These are phyloP conservation scores for Salvator merianae DNA, from an alignment of 2,113 vertebrate species.

Conservation along the genomic window DNA sequence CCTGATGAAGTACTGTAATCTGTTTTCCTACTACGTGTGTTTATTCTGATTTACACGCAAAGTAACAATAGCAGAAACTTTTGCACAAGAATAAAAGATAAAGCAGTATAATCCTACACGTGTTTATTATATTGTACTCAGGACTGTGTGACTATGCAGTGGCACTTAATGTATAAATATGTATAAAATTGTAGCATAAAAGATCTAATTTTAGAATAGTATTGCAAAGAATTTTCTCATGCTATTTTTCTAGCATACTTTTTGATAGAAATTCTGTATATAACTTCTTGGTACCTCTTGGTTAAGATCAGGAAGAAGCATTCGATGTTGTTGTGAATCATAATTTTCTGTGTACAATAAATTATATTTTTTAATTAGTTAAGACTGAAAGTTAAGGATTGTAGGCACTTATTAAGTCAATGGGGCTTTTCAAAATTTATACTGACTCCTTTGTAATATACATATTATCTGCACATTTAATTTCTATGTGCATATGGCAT, in stretches of 20 bases:
- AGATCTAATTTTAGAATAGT: not conserved
- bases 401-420: not conserved
- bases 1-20: not conserved
- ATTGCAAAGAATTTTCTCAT: not conserved
- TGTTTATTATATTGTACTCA: not conserved
- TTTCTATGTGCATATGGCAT: not conserved
- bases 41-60: not conserved
- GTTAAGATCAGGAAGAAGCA: not conserved
- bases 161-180: not conserved
- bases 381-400: not conserved
- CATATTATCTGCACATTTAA: not conserved
- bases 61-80: not conserved
- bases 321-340: not conserved
- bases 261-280: not conserved
- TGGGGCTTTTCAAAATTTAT: not conserved
- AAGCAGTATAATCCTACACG: not conserved
- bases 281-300: not conserved
- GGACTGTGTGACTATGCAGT: too few relatives aligned
- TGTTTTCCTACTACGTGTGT: not conserved
- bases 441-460: not conserved
- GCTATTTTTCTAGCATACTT: not conserved
- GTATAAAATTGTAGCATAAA: not conserved
- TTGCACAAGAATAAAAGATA: too few relatives aligned
- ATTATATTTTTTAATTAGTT: not conserved
- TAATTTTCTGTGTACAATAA: not conserved